Evolutionary conservation across 2,797 vertebrate genomes (phyloP), one percentile per base, ranked within the genome.

Genomic region (Melanitta fusca): DNA sequence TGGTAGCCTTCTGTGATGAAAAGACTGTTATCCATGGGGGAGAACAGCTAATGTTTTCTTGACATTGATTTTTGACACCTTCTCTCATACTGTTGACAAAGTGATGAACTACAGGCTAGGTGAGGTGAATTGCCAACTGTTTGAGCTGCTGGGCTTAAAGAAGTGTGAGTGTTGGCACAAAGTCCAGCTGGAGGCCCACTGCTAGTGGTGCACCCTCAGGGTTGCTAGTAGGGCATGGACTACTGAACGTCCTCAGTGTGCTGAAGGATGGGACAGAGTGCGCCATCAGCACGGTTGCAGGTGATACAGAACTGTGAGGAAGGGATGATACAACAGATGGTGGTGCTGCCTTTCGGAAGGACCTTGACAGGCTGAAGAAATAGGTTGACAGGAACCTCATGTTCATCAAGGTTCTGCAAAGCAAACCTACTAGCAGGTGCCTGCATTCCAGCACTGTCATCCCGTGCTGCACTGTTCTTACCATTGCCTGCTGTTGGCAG

Each of bases 381-480:
- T 14, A 41, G 27, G 9, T 54, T 83, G 53, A 45, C 12, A 22
- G 57, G 34, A 85, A 13, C 78, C 36, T 80, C 8, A 3, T 25
- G 11, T 71, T 88, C 65, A 25, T 22, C 75, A 94, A 41, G 10
- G 10, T 66, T 82, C 68, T 28, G 17, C n/a, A 64, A 64, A 57
- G 56, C 47, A 83, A 43, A 74, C 85, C 53, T 85, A 25, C 54
- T 38, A 38, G 47, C 82, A 88, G 43, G 10, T 54, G 20, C 34
- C 65, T 89, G 69, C 54, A 16, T 83, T 78, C 82, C 39, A 53
- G 36, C 39, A 58, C 72, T 1, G 0, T 49, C 51, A 21, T 77
- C 25, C 28, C 0, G 0, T 68, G 13, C 54, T 89, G 78, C 75
- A 14, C 79, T 91, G 34, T 36, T 85, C 0, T 0, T 79, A 14